Percentiles rank a stretch among this genome's conserved stretches.
Evolutionary conservation across 2,113 vertebrate genomes (phyloP).

Genomic region (Calidris pugnax): DNA sequence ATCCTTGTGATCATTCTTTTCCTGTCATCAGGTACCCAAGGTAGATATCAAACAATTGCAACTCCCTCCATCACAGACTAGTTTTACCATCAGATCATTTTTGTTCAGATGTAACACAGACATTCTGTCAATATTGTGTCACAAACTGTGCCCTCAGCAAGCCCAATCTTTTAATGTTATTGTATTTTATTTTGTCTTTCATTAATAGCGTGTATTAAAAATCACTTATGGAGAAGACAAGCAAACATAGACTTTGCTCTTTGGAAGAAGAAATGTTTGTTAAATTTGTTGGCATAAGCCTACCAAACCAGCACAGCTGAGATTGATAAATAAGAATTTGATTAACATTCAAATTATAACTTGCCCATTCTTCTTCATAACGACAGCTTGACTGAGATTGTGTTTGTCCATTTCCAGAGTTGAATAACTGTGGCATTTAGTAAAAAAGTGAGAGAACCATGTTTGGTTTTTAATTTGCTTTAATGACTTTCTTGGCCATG

Average conservation of each 20-base stretch:
- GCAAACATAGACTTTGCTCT: not conserved
- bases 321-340: slow-evolving; percentile 41
- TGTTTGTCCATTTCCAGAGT: slow-evolving; percentile 57
- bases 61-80: not conserved
- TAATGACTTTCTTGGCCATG: slow-evolving; percentile 45
- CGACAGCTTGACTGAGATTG: slow-evolving; percentile 43
- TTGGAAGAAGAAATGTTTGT: slow-evolving; percentile 9
- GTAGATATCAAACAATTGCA: not conserved
- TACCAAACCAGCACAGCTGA: slow-evolving; percentile 23
- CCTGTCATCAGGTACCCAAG: not conserved
- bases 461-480: slow-evolving; percentile 51
- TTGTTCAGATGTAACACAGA: not conserved
- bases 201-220: not conserved
- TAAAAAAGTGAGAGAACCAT: slow-evolving; percentile 37
- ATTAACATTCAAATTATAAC: slow-evolving; percentile 46
- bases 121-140: not conserved
- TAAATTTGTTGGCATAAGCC: not conserved
- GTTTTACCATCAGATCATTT: not conserved
- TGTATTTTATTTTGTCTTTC: not conserved
- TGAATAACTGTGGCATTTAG: slow-evolving; percentile 38
- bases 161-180: not conserved
- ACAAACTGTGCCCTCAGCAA: not conserved
- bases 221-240: not conserved
- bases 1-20: not conserved
- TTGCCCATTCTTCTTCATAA: slow-evolving; percentile 41